Percentiles rank a stretch among this genome's conserved stretches.
phyloP scores from a whole-genome alignment of 1,140 invertebrate species.

The Meloidogyne exigua region DNA sequence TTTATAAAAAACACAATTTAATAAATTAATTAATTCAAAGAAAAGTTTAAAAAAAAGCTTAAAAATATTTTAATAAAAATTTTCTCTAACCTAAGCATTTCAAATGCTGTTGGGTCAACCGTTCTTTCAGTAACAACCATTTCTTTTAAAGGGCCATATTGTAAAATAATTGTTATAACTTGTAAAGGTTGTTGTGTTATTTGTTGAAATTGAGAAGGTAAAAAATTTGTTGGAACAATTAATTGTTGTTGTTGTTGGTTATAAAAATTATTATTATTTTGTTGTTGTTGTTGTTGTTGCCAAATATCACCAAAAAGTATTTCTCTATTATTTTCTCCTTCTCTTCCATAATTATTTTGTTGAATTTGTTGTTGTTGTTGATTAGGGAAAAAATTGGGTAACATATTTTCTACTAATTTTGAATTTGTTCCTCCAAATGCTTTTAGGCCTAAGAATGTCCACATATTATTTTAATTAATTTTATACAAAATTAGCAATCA shows the following conservation, averaged over 20 bases:
- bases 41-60: too few relatives aligned
- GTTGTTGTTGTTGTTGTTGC: not conserved
- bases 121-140: conserved; percentile 49
- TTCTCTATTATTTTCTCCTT: not conserved
- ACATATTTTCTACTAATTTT: conserved; percentile 2
- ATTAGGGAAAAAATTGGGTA: not conserved
- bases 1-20: too few relatives aligned
- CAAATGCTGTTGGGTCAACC: conserved; percentile 34
- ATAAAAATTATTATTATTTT: not conserved
- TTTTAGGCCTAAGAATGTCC: not conserved
- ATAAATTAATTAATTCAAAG: too few relatives aligned
- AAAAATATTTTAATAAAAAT: too few relatives aligned
- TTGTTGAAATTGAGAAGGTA: not conserved
- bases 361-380: not conserved
- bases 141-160: conserved; percentile 55
- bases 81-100: conserved; percentile 33
- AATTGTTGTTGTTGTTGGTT: not conserved
- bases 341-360: not conserved
- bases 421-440: not conserved
- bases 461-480: not conserved
- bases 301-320: conserved; percentile 4
- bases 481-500: not conserved
- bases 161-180: conserved; percentile 45
- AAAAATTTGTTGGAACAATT: conserved; percentile 1
- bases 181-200: conserved; percentile 29